These are phyloP conservation scores for Eupithecia exiguata DNA, from an alignment of 2,888 invertebrate species.

Conservation along the genomic window DNA sequence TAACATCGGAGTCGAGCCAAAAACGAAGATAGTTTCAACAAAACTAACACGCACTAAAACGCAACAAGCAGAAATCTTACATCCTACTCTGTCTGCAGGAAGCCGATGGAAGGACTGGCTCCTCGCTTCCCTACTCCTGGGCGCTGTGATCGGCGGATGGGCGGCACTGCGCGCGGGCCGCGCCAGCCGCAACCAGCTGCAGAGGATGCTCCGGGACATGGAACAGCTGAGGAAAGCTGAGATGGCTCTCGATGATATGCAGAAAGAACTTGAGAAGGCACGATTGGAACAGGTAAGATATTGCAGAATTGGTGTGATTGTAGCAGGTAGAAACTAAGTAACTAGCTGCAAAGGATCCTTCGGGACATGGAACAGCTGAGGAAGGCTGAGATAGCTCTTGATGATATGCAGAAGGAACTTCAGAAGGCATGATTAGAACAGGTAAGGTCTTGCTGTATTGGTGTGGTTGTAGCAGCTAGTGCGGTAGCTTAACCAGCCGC, in stretches of 20 bases:
- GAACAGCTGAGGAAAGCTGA: slow-evolving; percentile 95
- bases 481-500: slow-evolving; percentile 80
- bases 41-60: not conserved
- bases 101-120: slow-evolving; percentile 95
- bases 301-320: not conserved
- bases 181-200: slow-evolving; percentile 92
- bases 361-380: slow-evolving; percentile 96
- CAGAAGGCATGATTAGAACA: slow-evolving; percentile 92
- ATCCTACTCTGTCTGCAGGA: slow-evolving; percentile 70
- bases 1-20: no score
- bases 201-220: slow-evolving; percentile 97
- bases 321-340: slow-evolving; percentile 59
- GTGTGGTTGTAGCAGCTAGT: slow-evolving; percentile 62
- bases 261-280: slow-evolving; percentile 92
- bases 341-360: slow-evolving; percentile 95
- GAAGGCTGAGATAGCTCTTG: slow-evolving; percentile 93
- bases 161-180: slow-evolving; percentile 96
- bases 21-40: not conserved
- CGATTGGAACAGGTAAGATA: slow-evolving; percentile 86
- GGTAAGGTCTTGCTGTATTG: slow-evolving; percentile 54
- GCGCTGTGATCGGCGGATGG: slow-evolving; percentile 95
- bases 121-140: slow-evolving; percentile 91
- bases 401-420: slow-evolving; percentile 92
- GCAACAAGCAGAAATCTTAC: not conserved
- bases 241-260: slow-evolving; percentile 92